Evolutionary conservation across 1,140 invertebrate species (phyloP), one percentile per base, ranked within the genome.

Genomic region (Heliconius congener): DNA sequence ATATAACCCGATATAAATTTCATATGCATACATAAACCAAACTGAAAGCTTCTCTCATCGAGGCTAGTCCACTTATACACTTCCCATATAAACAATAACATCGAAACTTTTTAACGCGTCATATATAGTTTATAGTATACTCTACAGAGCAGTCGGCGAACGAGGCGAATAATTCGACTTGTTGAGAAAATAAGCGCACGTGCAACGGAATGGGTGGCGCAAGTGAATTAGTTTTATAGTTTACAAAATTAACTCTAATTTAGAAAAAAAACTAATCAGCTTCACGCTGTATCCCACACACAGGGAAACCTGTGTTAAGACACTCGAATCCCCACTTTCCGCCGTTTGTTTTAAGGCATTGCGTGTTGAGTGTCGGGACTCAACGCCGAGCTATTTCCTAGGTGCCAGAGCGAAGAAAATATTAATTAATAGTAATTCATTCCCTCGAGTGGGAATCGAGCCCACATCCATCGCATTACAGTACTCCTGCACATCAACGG

Each of bases 1-100:
- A 72, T 78, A 73, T 39, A 70, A 37, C 60, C 30, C 50, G 76
- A 42, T 37, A 75, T 78, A 74, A 60, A 74, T 73, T 73, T 73
- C 52, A 78, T 78, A 71, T 71, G 66, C 55, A 76, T 83, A 83
- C 74, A 81, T 84, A 66, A 75, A 79, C 77, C 75, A 72, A 83
- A 87, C 90, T 93, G 93, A 94, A 90, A 93, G 92, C 92, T 86
- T 92, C 91, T 86, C 84, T 93, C 92, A 92, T 86, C 90, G 85
- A 77, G 66, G 81, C 84, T 83, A 82, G 79, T 86, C 83, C 80
- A 87, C 87, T 89, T 88, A 88, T 89, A 87, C 87, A 87, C 85
- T 91, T 86, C 84, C 79, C 87, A 91, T 87, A 87, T 93, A 94
- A 94, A 94, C 91, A 94, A 93, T 91, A 94, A 93, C 90, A 93